Base-by-base conservation (phyloP, 2,888 invertebrate species). In the Drosophila limbata region DNA sequence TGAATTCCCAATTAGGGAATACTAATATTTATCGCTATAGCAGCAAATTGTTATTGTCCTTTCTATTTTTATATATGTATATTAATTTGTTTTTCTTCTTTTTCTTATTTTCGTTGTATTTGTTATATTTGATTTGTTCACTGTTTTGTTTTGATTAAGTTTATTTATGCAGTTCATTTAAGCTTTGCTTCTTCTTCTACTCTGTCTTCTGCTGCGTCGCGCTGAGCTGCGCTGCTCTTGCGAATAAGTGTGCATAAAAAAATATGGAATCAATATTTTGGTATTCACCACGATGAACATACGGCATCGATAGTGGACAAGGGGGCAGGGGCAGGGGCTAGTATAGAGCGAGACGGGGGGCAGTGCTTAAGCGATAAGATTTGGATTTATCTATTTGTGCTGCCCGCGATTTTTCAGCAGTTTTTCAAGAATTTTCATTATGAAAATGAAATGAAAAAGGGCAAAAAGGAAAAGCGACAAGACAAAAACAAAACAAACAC, bases 211-310 rank as follows among this genome's bases (percentile, higher is more conserved):
- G 73, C 55, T 77, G 52, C 66, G 55, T 57, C 59, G 60, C 69
- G 63, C 66, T 62, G 55, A 65, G 51, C 76, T 59, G 59, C 69
- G 51, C 76, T 62, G 62, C 63, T 66, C 21, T 40, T 53, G 65
- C 37, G 39, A 66, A 60, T 25, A 60, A 69, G 31, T 21, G 44
- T 53, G 50, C 59, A 59, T 55, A 61, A 40, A 50, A 52, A 57
- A 61, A 55, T 57, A 62, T 71, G 47, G 57, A 71, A 76, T 71
- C 75, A 64, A 71, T 71, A 76, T 75, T 69, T 66, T 40, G 64
- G 37, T 66, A 70, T 75, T 70, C 61, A 69, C 73, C 69, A 77
- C 72, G 55, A 56, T 40, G n/a, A 33, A 33, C 31, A 42, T 19
- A 69, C 47, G 64, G 50, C 72, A 71, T 63, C 71, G 62, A 51